phyloP scores from a whole-genome alignment of 2,888 invertebrate genomes.

The Aleiodes alternator region DNA sequence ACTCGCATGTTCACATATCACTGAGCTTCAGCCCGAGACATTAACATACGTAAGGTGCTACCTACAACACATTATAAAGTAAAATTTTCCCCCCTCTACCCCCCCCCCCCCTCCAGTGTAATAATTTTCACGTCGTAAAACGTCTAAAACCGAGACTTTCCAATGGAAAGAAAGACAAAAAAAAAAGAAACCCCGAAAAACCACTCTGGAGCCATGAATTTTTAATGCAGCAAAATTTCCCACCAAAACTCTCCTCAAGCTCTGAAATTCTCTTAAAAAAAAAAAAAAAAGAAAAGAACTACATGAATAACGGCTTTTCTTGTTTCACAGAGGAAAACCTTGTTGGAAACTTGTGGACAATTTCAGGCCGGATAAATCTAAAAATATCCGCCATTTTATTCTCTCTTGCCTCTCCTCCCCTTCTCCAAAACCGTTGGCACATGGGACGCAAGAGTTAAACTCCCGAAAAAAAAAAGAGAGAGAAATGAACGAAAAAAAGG shows the following conservation, averaged over 20 bases:
- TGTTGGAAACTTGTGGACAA: constrained; percentile 34
- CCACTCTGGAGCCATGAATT: no score
- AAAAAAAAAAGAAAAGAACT: not conserved
- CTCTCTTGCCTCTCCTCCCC: not conserved
- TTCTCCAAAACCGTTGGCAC: constrained; percentile 4
- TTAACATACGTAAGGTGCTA: constrained; percentile 66
- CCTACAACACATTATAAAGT: constrained; percentile 64
- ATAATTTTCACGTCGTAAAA: constrained; percentile 2
- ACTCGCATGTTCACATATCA: constrained; percentile 58
- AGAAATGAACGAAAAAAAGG: constrained; percentile 3
- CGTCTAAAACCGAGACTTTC: not conserved
- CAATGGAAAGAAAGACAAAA: not conserved
- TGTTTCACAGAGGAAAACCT: constrained; percentile 10
- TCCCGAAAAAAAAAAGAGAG: constrained; percentile 33
- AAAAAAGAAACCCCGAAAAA: not conserved
- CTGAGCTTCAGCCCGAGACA: constrained; percentile 57
- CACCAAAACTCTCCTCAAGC: no score
- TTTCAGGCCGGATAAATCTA: constrained; percentile 18
- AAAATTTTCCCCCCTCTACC: constrained; percentile 59
- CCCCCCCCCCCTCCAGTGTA: not conserved
- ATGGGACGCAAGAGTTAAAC: constrained; percentile 13
- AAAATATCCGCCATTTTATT: constrained; percentile 8
- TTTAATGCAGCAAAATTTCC: no score
- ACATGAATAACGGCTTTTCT: not conserved
- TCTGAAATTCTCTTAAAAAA: no score